These are phyloP conservation scores for Nebria ingens DNA, from an alignment of 1,140 invertebrate genomes.

Conservation along the genomic window DNA sequence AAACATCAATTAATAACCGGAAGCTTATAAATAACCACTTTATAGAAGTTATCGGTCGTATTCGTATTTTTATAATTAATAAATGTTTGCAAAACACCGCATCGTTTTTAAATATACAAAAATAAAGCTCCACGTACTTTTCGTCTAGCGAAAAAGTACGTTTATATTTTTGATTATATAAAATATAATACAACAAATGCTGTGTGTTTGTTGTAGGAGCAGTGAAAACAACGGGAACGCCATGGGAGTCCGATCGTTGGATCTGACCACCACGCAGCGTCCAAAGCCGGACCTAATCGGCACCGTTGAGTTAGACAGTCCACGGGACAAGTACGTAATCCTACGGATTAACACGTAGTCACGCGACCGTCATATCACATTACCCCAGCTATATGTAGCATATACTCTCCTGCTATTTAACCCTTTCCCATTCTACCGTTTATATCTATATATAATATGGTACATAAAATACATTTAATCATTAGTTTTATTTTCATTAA, in stretches of 20 bases:
- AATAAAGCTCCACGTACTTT: not conserved
- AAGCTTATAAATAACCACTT: no score
- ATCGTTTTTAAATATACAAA: no score
- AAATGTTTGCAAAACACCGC: no score
- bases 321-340: slow-evolving; percentile 28
- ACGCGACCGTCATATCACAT: not conserved
- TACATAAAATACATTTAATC: no score
- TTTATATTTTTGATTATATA: not conserved
- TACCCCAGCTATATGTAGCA: no score
- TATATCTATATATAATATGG: no score
- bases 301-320: slow-evolving; percentile 23
- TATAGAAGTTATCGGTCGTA: no score
- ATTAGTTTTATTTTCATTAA: no score
- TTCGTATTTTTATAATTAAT: no score
- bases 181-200: slow-evolving; percentile 6
- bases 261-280: not conserved
- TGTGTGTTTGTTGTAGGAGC: slow-evolving; percentile 27
- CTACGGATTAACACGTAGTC: not conserved
- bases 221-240: slow-evolving; percentile 29
- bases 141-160: slow-evolving; percentile 3
- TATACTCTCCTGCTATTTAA: no score
- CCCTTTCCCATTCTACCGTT: no score
- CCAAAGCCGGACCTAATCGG: slow-evolving; percentile 17
- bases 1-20: no score
- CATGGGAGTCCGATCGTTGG: slow-evolving; percentile 14